A percentile compares a stretch with the other conserved stretches of the same genome.
Conservation (phyloP, 2,797 vertebrate species). For the Percopsis omiscomaycus region DNA sequence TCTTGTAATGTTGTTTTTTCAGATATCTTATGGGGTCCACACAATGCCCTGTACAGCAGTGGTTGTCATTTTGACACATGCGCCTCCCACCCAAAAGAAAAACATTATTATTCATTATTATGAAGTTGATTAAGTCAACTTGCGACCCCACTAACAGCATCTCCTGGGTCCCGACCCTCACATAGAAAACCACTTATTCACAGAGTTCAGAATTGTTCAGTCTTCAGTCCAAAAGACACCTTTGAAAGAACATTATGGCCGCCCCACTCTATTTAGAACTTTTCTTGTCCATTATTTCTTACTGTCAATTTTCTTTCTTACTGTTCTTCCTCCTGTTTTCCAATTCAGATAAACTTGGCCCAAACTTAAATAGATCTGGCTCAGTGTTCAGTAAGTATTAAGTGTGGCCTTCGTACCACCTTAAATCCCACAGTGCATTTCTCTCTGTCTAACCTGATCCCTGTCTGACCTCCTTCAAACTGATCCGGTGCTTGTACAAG, state of each 20-base stretch:
- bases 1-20: too few relatives aligned
- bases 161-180: too few relatives aligned
- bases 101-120: too few relatives aligned
- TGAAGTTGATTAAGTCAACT: too few relatives aligned
- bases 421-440: slow-evolving; percentile 67
- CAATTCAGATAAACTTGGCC: slow-evolving; percentile 81
- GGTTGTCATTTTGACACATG: too few relatives aligned
- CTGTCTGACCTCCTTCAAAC: slow-evolving; percentile 47
- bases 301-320: slow-evolving; percentile 52
- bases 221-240: background rate
- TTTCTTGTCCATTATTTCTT: slow-evolving; percentile 56
- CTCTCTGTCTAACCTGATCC: slow-evolving; percentile 65
- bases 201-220: too few relatives aligned
- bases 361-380: slow-evolving; percentile 83
- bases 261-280: slow-evolving; percentile 33
- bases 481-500: slow-evolving; percentile 32
- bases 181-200: too few relatives aligned
- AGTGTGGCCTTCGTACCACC: slow-evolving; percentile 72
- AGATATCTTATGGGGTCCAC: too few relatives aligned
- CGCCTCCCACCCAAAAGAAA: too few relatives aligned
- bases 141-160: too few relatives aligned
- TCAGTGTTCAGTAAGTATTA: slow-evolving; percentile 84
- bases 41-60: too few relatives aligned
- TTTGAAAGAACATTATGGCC: slow-evolving; percentile 16
- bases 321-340: slow-evolving; percentile 70